Evolutionary conservation across 2,888 invertebrate species (phyloP).

Genomic region (Philopedon plagiatum): DNA sequence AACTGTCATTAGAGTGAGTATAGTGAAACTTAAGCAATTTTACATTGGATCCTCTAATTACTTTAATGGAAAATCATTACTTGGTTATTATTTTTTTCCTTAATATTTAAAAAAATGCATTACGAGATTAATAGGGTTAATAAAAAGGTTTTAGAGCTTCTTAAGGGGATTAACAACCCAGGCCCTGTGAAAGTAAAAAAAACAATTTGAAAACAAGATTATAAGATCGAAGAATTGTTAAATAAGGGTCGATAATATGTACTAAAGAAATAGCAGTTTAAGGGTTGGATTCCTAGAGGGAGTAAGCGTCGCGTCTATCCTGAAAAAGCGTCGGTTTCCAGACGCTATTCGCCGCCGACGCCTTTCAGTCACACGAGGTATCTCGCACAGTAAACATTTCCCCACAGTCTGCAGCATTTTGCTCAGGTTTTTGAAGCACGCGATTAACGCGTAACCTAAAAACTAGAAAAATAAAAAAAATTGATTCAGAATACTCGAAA

Average conservation of each 20-base stretch:
- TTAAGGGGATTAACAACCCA: no score
- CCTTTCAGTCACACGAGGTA: conserved; percentile 59
- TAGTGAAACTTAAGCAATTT: no score
- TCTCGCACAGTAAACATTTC: conserved; percentile 47
- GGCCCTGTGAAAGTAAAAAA: no score
- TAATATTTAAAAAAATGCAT: no score
- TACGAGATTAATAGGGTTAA: no score
- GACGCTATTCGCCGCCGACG: conserved; percentile 57
- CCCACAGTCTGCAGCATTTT: conserved; percentile 31
- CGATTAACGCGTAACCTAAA: conserved; percentile 50
- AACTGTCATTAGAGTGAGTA: no score
- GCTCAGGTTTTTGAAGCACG: conserved; percentile 51
- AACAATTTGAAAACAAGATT: neutral
- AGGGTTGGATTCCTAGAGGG: conserved; percentile 56
- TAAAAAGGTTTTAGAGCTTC: no score
- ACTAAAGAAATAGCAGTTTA: conserved; percentile 47
- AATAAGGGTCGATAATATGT: conserved; percentile 42
- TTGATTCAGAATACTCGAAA: neutral
- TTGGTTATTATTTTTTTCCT: no score
- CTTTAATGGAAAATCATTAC: no score
- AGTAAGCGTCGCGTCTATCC: conserved; percentile 55
- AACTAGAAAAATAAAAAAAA: conserved; percentile 3
- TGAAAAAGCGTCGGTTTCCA: conserved; percentile 39
- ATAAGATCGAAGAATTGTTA: neutral
- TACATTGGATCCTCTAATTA: no score